Evolutionary conservation across 2,797 vertebrate genomes (phyloP).

Genomic region (Psittacula echo): DNA sequence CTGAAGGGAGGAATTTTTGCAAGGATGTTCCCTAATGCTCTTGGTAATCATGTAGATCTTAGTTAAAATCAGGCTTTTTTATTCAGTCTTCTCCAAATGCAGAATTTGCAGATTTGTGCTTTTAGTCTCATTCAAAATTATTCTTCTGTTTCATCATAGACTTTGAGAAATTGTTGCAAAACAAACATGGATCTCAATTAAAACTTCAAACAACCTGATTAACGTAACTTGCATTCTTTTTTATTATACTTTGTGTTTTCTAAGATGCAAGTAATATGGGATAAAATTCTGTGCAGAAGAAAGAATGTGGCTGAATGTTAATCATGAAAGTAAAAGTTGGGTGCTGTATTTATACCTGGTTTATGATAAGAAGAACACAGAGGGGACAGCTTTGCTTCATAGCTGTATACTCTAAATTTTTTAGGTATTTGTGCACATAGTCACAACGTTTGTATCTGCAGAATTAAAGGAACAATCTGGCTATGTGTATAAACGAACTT

Average conservation of each 20-base stretch:
- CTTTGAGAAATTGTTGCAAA: constrained; percentile 18
- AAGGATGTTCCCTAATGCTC: neutral
- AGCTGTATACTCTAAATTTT: neutral
- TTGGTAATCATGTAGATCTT: neutral
- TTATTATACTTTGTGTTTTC: neutral
- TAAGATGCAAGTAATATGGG: neutral
- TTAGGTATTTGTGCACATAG: neutral
- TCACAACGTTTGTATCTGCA: neutral
- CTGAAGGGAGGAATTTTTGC: neutral
- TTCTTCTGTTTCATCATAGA: neutral
- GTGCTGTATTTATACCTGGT: neutral
- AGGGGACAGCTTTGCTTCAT: neutral
- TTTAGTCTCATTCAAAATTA: neutral
- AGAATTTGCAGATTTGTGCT: neutral
- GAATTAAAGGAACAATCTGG: neutral
- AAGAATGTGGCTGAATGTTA: neutral
- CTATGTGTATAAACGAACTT: neutral
- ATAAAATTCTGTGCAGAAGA: neutral
- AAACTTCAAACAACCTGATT: neutral
- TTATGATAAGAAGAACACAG: neutral
- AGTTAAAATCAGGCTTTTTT: neutral
- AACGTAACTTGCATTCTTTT: neutral
- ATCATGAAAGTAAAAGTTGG: neutral
- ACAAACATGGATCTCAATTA: neutral
- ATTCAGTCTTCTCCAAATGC: neutral